phyloP scores from a whole-genome alignment of 2,888 invertebrate genomes.

The Drosophila phalerata region DNA sequence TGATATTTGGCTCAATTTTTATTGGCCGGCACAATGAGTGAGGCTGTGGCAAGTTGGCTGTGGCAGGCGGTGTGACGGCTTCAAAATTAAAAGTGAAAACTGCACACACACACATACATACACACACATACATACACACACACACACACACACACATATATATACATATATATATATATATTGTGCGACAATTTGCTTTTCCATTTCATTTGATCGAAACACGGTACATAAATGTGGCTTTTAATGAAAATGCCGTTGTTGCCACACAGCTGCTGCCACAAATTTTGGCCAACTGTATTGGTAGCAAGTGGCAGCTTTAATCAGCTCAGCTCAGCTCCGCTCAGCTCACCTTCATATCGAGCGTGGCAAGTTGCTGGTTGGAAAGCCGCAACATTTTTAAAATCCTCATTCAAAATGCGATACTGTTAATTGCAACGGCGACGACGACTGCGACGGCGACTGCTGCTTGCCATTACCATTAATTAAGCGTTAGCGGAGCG shows the following conservation, averaged over 20 bases:
- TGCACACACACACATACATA: constrained; percentile 22
- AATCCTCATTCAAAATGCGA: constrained; percentile 41
- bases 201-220: constrained; percentile 61
- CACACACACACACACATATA: constrained; percentile 1
- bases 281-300: neutral
- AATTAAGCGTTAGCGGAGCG: constrained; percentile 77
- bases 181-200: constrained; percentile 64
- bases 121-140: constrained; percentile 15
- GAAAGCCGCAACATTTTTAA: constrained; percentile 13
- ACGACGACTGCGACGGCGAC: constrained; percentile 14
- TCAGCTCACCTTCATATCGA: constrained; percentile 1
- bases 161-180: too few relatives aligned
- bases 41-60: neutral
- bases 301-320: neutral
- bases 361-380: constrained; percentile 36
- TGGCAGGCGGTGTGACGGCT: neutral
- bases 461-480: constrained; percentile 58
- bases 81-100: constrained; percentile 75
- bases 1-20: constrained; percentile 29
- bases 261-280: constrained; percentile 3
- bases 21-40: constrained; percentile 4
- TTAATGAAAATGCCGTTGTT: constrained; percentile 40
- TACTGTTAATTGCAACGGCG: constrained; percentile 63
- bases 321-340: neutral
- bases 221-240: constrained; percentile 34